A percentile compares a stretch with the other conserved stretches of the same genome.
Conservation (phyloP, 1,140 invertebrate species). For the Drosophila ogumai region DNA sequence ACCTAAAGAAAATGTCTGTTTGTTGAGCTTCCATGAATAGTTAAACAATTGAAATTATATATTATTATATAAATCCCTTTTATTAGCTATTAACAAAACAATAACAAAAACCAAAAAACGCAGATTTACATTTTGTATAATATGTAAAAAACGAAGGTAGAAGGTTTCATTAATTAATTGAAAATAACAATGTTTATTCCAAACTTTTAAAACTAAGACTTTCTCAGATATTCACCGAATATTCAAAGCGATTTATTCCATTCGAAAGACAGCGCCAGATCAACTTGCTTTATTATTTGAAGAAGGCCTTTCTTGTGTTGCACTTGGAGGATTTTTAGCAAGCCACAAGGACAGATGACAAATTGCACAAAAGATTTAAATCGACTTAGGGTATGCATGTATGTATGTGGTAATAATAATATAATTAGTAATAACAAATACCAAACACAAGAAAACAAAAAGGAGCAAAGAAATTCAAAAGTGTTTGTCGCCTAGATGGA, state of each 20-base stretch:
- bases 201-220: constrained; percentile 1
- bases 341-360: not conserved
- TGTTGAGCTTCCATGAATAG: constrained; percentile 41
- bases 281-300: constrained; percentile 4
- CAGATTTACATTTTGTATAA: constrained; percentile 7
- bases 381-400: constrained; percentile 16
- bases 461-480: constrained; percentile 20
- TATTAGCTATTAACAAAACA: constrained; percentile 15
- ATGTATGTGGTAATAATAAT: constrained; percentile 2
- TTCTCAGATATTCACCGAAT: not conserved
- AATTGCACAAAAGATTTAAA: constrained; percentile 47
- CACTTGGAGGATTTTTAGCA: constrained; percentile 18
- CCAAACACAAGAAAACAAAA: constrained; percentile 9
- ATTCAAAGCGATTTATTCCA: constrained; percentile 6
- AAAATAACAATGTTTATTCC: not conserved
- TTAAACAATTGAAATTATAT: constrained; percentile 31
- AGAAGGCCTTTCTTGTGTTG: constrained; percentile 5
- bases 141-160: constrained; percentile 4
- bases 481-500: constrained; percentile 12
- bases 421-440: not conserved
- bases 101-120: not conserved
- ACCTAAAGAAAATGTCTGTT: constrained; percentile 13
- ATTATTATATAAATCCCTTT: constrained; percentile 14
- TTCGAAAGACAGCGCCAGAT: not conserved
- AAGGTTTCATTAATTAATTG: constrained; percentile 26